Conservation (phyloP, 1,140 invertebrate species). For the Cotesia glomerata region DNA sequence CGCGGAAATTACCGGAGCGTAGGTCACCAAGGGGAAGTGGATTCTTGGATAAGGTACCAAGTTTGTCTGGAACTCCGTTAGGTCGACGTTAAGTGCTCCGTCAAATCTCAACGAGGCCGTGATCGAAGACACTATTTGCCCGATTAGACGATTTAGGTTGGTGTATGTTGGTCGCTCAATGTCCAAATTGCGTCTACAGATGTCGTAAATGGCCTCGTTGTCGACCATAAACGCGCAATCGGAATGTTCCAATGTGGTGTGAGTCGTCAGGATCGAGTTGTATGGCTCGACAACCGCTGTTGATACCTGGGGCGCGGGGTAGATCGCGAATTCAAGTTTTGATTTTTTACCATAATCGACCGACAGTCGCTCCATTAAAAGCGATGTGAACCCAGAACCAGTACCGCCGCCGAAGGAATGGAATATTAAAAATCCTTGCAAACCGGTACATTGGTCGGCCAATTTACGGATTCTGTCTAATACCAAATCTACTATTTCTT, state of each 20-base stretch:
- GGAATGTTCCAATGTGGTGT: slow-evolving; percentile 70
- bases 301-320: slow-evolving; percentile 29
- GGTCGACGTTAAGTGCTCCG: slow-evolving; percentile 34
- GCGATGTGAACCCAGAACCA: slow-evolving; percentile 83
- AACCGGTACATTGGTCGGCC: slow-evolving; percentile 84
- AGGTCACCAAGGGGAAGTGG: slow-evolving; percentile 60
- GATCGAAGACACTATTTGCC: slow-evolving; percentile 70
- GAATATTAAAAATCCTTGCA: slow-evolving; percentile 89
- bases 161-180: slow-evolving; percentile 77
- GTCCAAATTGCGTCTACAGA: slow-evolving; percentile 63
- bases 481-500: slow-evolving; percentile 84
- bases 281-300: slow-evolving; percentile 79
- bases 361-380: slow-evolving; percentile 70
- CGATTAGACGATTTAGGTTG: slow-evolving; percentile 77
- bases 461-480: slow-evolving; percentile 80
- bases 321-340: slow-evolving; percentile 29
- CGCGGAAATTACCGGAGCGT: slow-evolving; percentile 66
- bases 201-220: slow-evolving; percentile 29
- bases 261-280: slow-evolving; percentile 71
- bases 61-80: slow-evolving; percentile 31
- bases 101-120: slow-evolving; percentile 66
- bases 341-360: slow-evolving; percentile 29
- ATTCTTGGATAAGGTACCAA: slow-evolving; percentile 29
- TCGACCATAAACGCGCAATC: slow-evolving; percentile 70
- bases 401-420: slow-evolving; percentile 66